These are phyloP conservation scores for Ochropacha duplaris DNA, from an alignment of 2,888 invertebrate species.

Conservation along the genomic window DNA sequence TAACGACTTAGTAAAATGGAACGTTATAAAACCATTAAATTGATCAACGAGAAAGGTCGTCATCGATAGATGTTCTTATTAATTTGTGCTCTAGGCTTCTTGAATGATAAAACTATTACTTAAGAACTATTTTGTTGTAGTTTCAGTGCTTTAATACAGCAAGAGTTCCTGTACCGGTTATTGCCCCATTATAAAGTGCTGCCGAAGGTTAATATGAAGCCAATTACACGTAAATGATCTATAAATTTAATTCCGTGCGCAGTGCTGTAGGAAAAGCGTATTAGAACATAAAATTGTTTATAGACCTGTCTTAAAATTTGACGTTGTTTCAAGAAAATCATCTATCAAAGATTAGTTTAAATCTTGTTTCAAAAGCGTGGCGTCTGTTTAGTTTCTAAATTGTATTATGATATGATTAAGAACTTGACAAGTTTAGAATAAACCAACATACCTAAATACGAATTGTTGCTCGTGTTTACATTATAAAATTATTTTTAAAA, in stretches of 20 bases:
- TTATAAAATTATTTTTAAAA: too few species aligned
- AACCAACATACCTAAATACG: too few species aligned
- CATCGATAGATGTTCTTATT: too few species aligned
- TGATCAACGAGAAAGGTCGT: neutral
- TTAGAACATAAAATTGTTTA: neutral
- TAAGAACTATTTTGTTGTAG: neutral
- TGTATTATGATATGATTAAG: neutral
- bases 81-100: too few species aligned
- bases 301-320: neutral
- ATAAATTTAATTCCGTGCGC: neutral
- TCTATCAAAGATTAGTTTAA: neutral
- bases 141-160: neutral
- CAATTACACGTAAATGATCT: neutral
- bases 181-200: neutral
- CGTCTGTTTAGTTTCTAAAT: neutral
- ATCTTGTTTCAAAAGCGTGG: neutral
- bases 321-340: too few species aligned
- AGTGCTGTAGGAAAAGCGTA: neutral
- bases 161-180: neutral
- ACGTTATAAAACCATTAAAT: neutral
- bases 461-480: too few species aligned
- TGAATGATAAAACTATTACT: too few species aligned
- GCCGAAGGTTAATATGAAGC: neutral
- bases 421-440: too few species aligned
- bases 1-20: conserved; percentile 4